A percentile compares a stretch with the other conserved stretches of the same genome.
Conservation (phyloP, 2,113 vertebrate species). For the Dromiciops gliroides region DNA sequence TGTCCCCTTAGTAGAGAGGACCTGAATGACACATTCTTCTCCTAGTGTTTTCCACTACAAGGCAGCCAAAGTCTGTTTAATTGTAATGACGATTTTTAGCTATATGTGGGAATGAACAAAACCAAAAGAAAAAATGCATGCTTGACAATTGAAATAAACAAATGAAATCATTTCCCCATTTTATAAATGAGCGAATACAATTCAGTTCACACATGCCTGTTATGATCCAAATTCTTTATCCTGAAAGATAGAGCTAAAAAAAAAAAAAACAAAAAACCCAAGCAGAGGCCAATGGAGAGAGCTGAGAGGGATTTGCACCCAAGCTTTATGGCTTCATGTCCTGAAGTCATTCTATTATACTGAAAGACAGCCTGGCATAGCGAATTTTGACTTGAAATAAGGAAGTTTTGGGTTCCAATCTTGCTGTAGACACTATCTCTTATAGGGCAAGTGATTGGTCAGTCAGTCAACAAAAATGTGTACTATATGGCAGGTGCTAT, state of each 20-base stretch:
- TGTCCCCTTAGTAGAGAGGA: neutral
- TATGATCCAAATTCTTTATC: neutral
- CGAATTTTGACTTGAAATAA: neutral
- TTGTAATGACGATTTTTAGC: neutral
- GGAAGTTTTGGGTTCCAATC: neutral
- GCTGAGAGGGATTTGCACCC: neutral
- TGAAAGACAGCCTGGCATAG: neutral
- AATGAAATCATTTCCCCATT: neutral
- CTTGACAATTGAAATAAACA: neutral
- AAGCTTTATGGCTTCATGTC: neutral
- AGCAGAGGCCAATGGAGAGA: neutral
- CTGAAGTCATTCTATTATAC: neutral
- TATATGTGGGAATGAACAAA: neutral
- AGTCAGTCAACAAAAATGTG: neutral
- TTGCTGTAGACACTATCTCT: neutral
- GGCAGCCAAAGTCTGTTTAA: neutral
- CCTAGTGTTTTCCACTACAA: neutral
- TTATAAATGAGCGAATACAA: neutral
- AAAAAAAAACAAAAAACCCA: too few relatives aligned
- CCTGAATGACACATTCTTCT: neutral
- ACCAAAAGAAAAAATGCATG: neutral
- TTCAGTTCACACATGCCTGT: neutral
- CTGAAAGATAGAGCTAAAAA: neutral
- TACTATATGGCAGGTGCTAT: neutral
- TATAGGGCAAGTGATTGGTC: neutral